Base-by-base conservation (phyloP, 2,888 invertebrate species). In the Dexiosoma caninum region DNA sequence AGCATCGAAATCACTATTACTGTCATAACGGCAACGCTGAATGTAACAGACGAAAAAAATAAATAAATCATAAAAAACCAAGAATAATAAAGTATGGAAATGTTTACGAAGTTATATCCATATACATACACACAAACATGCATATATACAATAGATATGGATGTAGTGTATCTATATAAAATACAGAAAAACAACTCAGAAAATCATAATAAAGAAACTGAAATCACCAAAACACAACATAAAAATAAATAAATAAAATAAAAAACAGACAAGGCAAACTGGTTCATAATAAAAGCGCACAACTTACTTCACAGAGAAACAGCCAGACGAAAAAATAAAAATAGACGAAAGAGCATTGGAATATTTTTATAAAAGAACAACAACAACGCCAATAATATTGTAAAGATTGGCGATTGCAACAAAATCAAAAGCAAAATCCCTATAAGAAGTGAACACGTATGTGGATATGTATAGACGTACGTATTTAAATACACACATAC, bases 181-280 rank as follows among this genome's bases (percentile, higher is more conserved):
- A n/a, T n/a, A n/a, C 42, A 62, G 21, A 2, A 75, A 35, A 49
- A 21, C 16, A 21, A 32, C 32, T 44, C 14, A 53, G 23, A 46
- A 16, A 16, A 59, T n/a, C 21, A 70, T 57, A 49, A 75, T 44
- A 62, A 49, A 77, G 12, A 55, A 66, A 59, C 51, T 44, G 30
- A 53, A 78, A 71, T 37, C 35, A 27, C 12, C 53, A 27, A 51
- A 57, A 67, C 44, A 66, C 59, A 10, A 53, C 40, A 30, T 49
- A 21, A 55, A 46, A 27, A 66, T n/a, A n/a, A n/a, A n/a, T n/a
- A 55, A 69, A 64, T 44, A 49, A 57, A 67, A 40, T 16, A 46
- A 44, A 51, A 57, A 16, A n/a, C 46, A 66, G 66, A 21, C 80
- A 80, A 80, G 80, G 76, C 71, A 80, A 80, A 80, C 80, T 80